phyloP scores from a whole-genome alignment of 35 echinoderm and acorn worm species.

The Anneissia japonica region DNA sequence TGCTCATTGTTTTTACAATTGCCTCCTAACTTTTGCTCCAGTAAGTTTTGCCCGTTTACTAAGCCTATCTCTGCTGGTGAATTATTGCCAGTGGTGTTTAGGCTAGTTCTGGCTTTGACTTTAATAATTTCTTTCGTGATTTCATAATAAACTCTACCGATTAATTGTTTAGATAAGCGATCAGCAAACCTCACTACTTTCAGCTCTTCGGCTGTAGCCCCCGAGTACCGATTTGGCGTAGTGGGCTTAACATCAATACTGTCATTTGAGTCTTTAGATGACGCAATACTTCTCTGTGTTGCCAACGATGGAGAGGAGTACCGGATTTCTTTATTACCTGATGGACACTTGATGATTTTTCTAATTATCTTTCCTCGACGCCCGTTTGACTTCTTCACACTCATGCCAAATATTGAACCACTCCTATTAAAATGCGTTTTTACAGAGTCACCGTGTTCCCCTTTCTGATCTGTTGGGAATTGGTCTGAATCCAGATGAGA shows the following conservation, averaged over 20 bases:
- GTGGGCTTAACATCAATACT: conserved; percentile 37
- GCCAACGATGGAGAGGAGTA: conserved; percentile 14
- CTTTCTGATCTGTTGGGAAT: neutral
- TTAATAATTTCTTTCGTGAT: conserved; percentile 52
- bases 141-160: conserved; percentile 57
- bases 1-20: no score
- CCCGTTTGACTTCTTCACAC: conserved; percentile 27
- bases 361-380: conserved; percentile 62
- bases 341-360: conserved; percentile 67
- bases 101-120: conserved; percentile 8
- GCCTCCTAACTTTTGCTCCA: no score
- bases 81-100: conserved; percentile 12
- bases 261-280: conserved; percentile 8
- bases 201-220: neutral
- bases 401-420: conserved; percentile 62
- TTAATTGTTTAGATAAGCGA: conserved; percentile 41
- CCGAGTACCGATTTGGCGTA: conserved; percentile 17
- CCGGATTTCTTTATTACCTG: conserved; percentile 70
- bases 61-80: no score
- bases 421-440: neutral
- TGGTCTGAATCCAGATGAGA: conserved; percentile 11
- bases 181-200: conserved; percentile 41
- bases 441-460: neutral
- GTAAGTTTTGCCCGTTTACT: no score
- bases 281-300: neutral